These are phyloP conservation scores for Matsumurasca onukii DNA, from an alignment of 1,140 invertebrate species.

Conservation along the genomic window DNA sequence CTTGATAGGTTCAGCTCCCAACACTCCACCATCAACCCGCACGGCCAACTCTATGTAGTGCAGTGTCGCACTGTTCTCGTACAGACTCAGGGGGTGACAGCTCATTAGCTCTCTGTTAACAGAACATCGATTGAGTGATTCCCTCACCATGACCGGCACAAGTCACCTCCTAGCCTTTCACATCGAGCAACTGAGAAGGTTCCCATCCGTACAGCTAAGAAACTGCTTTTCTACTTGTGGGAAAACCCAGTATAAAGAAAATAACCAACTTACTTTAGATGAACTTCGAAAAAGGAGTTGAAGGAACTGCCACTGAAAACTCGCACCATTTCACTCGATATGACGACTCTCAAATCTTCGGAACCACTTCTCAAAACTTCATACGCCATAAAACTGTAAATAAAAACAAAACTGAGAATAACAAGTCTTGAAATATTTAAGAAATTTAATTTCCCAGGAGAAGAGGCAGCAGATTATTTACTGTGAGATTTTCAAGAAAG, in stretches of 20 bases:
- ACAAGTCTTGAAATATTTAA: no score
- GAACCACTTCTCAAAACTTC: conserved; percentile 71
- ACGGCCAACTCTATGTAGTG: conserved; percentile 80
- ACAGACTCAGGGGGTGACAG: conserved; percentile 56
- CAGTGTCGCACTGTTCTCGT: conserved; percentile 51
- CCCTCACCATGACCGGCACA: no score
- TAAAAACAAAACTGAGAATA: no score
- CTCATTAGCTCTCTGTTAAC: conserved; percentile 58
- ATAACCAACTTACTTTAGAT: conserved; percentile 60
- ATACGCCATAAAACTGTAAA: conserved; percentile 71
- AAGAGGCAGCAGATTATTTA: no score
- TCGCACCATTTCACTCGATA: conserved; percentile 75
- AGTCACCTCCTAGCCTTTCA: no score
- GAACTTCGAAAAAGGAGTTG: conserved; percentile 54
- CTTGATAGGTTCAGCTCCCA: conserved; percentile 53
- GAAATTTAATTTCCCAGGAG: no score
- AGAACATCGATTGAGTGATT: conserved; percentile 13
- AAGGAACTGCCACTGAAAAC: conserved; percentile 62
- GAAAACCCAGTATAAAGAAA: no score
- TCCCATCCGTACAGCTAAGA: no score
- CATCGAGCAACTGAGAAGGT: no score
- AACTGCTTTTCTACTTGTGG: no score
- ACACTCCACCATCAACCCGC: conserved; percentile 49
- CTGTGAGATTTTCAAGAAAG: no score
- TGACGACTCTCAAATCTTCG: conserved; percentile 69